Percentiles rank a stretch among this genome's conserved stretches.
Evolutionary conservation across 2,888 invertebrate species (phyloP).

Genomic region (Priocnemis perturbator): DNA sequence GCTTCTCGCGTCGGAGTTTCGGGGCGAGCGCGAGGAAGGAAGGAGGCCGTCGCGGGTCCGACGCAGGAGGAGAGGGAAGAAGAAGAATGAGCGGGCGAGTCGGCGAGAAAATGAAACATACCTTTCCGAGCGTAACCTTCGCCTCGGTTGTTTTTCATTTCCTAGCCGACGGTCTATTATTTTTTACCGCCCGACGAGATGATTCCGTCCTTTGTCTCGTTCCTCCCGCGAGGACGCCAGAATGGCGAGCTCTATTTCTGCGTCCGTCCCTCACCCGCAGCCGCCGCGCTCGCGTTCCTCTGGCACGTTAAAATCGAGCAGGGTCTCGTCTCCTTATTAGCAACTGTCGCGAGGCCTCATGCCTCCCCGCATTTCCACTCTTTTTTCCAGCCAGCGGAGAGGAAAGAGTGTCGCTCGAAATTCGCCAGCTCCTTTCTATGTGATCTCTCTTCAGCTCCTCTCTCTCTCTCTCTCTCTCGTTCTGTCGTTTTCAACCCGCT

Average conservation of each 20-base stretch:
- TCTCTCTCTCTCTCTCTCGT: not conserved
- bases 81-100: not conserved
- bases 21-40: too few relatives aligned
- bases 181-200: not conserved
- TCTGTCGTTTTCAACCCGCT: conserved; percentile 14
- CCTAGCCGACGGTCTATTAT: not conserved
- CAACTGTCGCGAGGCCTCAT: conserved; percentile 47
- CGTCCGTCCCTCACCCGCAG: not conserved
- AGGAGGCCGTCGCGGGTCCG: not conserved
- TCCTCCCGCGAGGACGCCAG: not conserved
- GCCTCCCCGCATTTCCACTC: conserved; percentile 34
- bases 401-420: conserved; percentile 34
- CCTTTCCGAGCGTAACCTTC: not conserved
- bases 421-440: conserved; percentile 6
- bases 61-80: not conserved
- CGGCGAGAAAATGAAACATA: conserved; percentile 4
- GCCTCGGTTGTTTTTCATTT: conserved; percentile 1
- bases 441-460: too few relatives aligned
- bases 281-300: not conserved
- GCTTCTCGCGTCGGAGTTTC: too few relatives aligned
- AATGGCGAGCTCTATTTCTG: not conserved
- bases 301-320: not conserved
- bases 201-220: conserved; percentile 1
- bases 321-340: conserved; percentile 51
- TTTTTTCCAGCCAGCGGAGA: conserved; percentile 32